phyloP scores from a whole-genome alignment of 2,797 vertebrate genomes.

The Siniperca obscura region DNA sequence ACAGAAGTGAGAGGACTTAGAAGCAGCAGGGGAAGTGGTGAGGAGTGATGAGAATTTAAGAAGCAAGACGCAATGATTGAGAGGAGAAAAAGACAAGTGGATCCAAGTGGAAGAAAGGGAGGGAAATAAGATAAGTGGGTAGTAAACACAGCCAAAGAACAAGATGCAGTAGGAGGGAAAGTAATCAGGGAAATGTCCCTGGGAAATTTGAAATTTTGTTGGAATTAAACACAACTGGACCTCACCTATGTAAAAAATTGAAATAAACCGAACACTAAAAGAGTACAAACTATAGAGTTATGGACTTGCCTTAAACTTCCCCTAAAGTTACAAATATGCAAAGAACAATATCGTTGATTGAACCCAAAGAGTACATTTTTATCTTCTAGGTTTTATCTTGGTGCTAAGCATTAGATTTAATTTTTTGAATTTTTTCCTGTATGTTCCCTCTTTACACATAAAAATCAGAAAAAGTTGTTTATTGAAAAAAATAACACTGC shows the following conservation, averaged over 20 bases:
- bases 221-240: neutral
- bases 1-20: slow-evolving; percentile 51
- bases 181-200: neutral
- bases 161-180: neutral
- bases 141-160: neutral
- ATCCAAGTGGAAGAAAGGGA: slow-evolving; percentile 6
- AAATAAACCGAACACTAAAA: neutral
- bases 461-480: too few relatives aligned
- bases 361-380: too few relatives aligned
- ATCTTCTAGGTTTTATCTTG: too few relatives aligned
- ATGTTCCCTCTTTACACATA: too few relatives aligned
- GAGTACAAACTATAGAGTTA: neutral
- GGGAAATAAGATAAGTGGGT: neutral
- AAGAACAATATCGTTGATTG: too few relatives aligned
- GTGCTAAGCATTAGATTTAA: too few relatives aligned
- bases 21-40: slow-evolving; percentile 32
- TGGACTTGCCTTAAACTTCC: too few relatives aligned
- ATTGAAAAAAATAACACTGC: too few relatives aligned
- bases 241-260: neutral
- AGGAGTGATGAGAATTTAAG: slow-evolving; percentile 36
- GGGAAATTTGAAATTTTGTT: neutral
- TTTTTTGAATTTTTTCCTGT: too few relatives aligned
- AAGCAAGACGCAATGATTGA: neutral
- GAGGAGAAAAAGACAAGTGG: slow-evolving; percentile 14
- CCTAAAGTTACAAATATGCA: too few relatives aligned